These are phyloP conservation scores for Papilio helenus DNA, from an alignment of 1,140 invertebrate species.

Conservation along the genomic window DNA sequence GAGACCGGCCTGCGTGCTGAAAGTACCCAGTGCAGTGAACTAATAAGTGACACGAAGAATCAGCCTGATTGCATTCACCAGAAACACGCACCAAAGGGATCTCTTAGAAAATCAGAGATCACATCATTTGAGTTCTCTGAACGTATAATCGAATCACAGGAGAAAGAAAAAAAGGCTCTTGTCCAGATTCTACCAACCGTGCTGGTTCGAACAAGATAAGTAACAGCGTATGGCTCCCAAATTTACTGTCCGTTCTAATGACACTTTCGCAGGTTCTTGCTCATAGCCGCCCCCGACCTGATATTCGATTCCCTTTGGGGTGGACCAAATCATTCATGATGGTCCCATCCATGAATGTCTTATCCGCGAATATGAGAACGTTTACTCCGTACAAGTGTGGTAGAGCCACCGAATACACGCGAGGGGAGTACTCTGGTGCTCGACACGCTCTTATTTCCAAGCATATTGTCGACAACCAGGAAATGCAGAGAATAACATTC, in stretches of 20 bases:
- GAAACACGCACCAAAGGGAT: constrained; percentile 3
- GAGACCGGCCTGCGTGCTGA: constrained; percentile 1
- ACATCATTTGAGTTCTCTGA: constrained; percentile 4
- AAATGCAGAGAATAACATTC: constrained; percentile 4
- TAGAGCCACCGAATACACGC: constrained; percentile 2
- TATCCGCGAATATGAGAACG: constrained; percentile 3
- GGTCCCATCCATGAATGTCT: constrained; percentile 3
- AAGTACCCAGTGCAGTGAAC: constrained; percentile 3
- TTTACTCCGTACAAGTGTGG: constrained; percentile 3
- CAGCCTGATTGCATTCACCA: constrained; percentile 3
- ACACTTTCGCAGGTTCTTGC: constrained; percentile 3
- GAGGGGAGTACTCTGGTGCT: constrained; percentile 2
- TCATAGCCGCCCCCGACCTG: constrained; percentile 1
- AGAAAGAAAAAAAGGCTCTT: too few relatives aligned
- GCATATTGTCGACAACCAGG: constrained; percentile 3
- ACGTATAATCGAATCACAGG: constrained; percentile 4
- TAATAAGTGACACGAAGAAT: constrained; percentile 4
- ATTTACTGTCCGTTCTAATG: constrained; percentile 4
- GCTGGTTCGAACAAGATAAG: too few relatives aligned
- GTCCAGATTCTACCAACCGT: too few relatives aligned
- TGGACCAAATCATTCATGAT: constrained; percentile 4
- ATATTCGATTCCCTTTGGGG: constrained; percentile 3
- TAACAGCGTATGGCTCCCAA: too few relatives aligned
- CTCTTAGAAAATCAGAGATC: constrained; percentile 4
- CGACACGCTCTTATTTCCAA: constrained; percentile 3